phyloP scores from a whole-genome alignment of 2,113 vertebrate species.

The Dicaeum eximium region DNA sequence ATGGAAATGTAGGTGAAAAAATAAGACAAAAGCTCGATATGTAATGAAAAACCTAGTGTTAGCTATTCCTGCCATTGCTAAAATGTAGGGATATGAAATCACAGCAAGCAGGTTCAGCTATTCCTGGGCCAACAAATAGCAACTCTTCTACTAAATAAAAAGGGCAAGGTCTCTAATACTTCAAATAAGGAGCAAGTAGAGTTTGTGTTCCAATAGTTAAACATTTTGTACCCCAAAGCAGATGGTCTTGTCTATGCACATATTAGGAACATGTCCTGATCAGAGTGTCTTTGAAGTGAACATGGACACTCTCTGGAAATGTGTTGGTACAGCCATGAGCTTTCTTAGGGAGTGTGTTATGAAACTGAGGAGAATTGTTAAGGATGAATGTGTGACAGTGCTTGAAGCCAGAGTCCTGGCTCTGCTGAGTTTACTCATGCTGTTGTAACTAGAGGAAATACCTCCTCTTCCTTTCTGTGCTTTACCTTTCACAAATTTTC shows the following conservation, averaged over 20 bases:
- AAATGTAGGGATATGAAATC: not conserved
- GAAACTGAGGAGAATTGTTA: not conserved
- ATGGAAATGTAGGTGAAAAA: not conserved
- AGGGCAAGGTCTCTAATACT: not conserved
- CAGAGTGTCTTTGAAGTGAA: not conserved
- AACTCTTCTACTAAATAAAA: not conserved
- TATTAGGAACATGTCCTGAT: not conserved
- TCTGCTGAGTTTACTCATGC: not conserved
- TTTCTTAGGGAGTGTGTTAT: not conserved
- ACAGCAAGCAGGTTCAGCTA: not conserved
- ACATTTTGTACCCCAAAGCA: not conserved
- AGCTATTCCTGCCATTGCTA: not conserved
- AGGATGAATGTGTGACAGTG: not conserved
- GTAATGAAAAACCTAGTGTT: not conserved
- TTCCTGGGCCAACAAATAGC: not conserved
- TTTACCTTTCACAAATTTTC: not conserved
- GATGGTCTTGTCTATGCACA: not conserved
- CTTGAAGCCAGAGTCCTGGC: not conserved
- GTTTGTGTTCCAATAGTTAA: not conserved
- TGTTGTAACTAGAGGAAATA: not conserved
- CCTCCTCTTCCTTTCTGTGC: not conserved
- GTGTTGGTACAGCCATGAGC: not conserved
- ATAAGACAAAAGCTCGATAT: not conserved
- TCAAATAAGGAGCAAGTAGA: not conserved
- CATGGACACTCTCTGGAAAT: not conserved